phyloP scores from a whole-genome alignment of 2,113 vertebrate species.

The Phycodurus eques region DNA sequence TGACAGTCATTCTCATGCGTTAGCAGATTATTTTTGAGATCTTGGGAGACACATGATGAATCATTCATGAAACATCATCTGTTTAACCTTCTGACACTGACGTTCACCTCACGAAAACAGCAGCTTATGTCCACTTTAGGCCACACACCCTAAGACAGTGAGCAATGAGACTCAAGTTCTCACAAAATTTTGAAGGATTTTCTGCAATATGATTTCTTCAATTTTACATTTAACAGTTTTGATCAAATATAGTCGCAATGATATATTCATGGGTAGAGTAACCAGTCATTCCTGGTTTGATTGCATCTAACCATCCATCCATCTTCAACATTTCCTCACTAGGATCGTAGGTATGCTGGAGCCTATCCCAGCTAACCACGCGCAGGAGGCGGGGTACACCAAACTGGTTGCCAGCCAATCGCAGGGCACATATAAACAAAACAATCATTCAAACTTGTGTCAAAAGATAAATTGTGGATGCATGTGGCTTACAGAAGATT shows the following conservation, averaged over 20 bases:
- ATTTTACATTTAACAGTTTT: background rate
- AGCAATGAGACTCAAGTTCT: background rate
- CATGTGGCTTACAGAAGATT: background rate
- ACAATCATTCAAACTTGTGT: background rate
- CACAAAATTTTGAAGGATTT: background rate
- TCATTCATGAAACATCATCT: slow-evolving; percentile 8
- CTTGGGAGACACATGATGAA: slow-evolving; percentile 2
- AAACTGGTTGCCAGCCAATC: too few species aligned
- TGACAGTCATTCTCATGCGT: background rate
- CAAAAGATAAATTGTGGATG: background rate
- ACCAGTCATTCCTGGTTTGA: background rate
- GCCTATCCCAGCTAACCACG: too few species aligned
- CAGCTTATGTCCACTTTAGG: slow-evolving; percentile 3
- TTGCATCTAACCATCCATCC: too few species aligned
- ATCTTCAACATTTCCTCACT: too few species aligned
- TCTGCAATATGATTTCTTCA: background rate
- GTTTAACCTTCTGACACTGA: slow-evolving; percentile 8
- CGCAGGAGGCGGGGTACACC: too few species aligned
- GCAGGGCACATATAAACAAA: too few species aligned
- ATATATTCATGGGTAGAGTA: background rate
- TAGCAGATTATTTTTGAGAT: background rate
- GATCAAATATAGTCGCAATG: background rate
- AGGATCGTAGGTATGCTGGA: too few species aligned
- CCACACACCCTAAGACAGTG: background rate
- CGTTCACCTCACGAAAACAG: slow-evolving; percentile 5